Base-by-base conservation (phyloP, 2,888 invertebrate species). In the Mayetiola destructor region DNA sequence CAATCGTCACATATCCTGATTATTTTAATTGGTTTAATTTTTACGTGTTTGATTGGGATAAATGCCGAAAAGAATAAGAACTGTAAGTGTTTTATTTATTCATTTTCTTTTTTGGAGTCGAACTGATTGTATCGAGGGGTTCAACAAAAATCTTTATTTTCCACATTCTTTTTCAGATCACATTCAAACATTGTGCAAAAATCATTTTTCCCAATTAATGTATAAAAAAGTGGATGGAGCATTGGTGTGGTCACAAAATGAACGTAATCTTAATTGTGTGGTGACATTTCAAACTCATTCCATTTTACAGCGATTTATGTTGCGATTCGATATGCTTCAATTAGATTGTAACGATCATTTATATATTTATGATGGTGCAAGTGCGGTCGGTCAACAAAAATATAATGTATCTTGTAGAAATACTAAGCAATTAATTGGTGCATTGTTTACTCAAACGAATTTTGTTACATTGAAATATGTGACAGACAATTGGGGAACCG, bases 211-310 rank as follows among this genome's bases (percentile, higher is more conserved):
- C 61, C 88, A 88, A 69, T 86, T 88, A 63, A 79, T 91, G 66
- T 91, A 91, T 75, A 80, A 90, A 62, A 91, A 91, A 75, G 83
- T 92, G 65, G 91, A 93, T 69, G 92, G 92, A 40, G 92, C 91
- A 10, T 86, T 91, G 59, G 78, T 93, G 58, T 87, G 84, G 77
- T 92, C 92, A 23, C 84, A 88, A 69, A 91, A 90, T 73, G 92
- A 93, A 74, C 78, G 88, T 63, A 88, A 91, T 72, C 77, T 92
- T 67, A 88, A 92, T 75, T 93, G 93, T 77, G 84, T 87, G 66
- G 86, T 92, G 70, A 93, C 92, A 58, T 93, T 92, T 75, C 92
- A 92, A 76, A 93, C 93, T 64, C 91, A 92, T 75, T 89, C 91
- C 70, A 89, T 93, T 66, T 78, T 92, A 66, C 93, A 93, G 76